Conservation (phyloP, 2,113 vertebrate species). For the human (Homo sapiens) region DNA sequence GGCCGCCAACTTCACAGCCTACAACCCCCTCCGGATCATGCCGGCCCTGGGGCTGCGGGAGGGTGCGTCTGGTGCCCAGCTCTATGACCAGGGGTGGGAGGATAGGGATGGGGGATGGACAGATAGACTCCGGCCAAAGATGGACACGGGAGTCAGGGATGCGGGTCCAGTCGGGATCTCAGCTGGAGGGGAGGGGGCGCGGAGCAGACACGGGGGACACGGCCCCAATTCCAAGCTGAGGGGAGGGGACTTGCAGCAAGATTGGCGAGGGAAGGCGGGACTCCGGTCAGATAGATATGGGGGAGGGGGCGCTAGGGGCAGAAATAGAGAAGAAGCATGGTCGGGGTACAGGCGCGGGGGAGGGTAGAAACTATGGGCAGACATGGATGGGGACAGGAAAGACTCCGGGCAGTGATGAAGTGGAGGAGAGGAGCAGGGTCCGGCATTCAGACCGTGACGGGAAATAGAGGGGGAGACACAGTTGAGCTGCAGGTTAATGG, state of each 20-base stretch:
- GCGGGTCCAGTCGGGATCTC: slow-evolving; percentile 30
- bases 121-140: slow-evolving; percentile 48
- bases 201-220: slow-evolving; percentile 28
- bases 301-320: slow-evolving; percentile 61
- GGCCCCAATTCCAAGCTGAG: slow-evolving; percentile 65
- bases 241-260: slow-evolving; percentile 72
- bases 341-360: slow-evolving; percentile 16
- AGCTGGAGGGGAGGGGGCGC: neutral
- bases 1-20: slow-evolving; percentile 70
- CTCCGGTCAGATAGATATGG: slow-evolving; percentile 63
- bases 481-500: slow-evolving; percentile 66
- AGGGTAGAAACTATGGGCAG: slow-evolving; percentile 53
- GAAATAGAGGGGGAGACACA: neutral
- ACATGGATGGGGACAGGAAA: neutral
- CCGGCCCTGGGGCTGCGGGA: slow-evolving; percentile 55
- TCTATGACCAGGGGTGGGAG: slow-evolving; percentile 44
- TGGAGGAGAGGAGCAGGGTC: slow-evolving; percentile 50
- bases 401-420: slow-evolving; percentile 37
- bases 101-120: slow-evolving; percentile 25
- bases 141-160: slow-evolving; percentile 47
- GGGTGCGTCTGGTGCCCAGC: slow-evolving; percentile 46
- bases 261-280: slow-evolving; percentile 60
- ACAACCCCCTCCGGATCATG: neutral
- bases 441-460: slow-evolving; percentile 3
- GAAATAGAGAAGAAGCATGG: slow-evolving; percentile 59